Base-by-base conservation (phyloP, 2,797 vertebrate species). In the Spatula versicolor region DNA sequence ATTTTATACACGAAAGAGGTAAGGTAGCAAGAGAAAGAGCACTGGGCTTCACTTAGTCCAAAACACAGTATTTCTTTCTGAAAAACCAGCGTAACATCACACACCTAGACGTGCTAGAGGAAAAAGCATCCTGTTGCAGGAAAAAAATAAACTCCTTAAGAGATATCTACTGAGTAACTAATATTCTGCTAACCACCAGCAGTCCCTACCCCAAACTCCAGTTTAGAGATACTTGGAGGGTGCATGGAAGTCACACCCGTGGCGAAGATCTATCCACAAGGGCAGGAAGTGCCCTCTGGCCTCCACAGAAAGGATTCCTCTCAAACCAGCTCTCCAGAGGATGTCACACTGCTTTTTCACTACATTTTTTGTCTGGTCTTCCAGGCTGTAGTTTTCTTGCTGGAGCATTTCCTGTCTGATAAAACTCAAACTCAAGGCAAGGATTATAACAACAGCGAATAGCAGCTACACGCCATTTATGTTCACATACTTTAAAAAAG, bases 341-440 rank as follows among this genome's bases (percentile, higher is more conserved):
- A 46, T 5, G 23, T 19, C 72, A 86, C 17, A 43, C 63, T 62
- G 50, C 60, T 77, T 62, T 39, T 62, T 25, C 48, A 14, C 62
- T 66, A 22, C 18, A 6, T 43, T 60, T 46, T 81, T 25, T 50
- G 28, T 62, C 37, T 78, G 37, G 26, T 83, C 41, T 80, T 85
- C n/a, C 46, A 74, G 37, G 55, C 76, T 93, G 63, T 41, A 46
- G 39, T 67, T 62, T 60, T 78, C 88, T 73, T 76, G 25, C 83
- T 87, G 78, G 46, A 85, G 41, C 52, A 54, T 30, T 60, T 88
- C 87, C 48, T 62, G 28, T 74, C 66, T 71, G 60, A 74, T 52
- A 77, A 94, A 95, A 82, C 19, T 35, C 78, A 91, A 90, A 93
- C 50, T 95, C 91, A 85, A 91, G 66, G 83, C 83, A 90, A 95